Evolutionary conservation across 2,113 vertebrate genomes (phyloP).

Genomic region (Synchiropus splendidus): DNA sequence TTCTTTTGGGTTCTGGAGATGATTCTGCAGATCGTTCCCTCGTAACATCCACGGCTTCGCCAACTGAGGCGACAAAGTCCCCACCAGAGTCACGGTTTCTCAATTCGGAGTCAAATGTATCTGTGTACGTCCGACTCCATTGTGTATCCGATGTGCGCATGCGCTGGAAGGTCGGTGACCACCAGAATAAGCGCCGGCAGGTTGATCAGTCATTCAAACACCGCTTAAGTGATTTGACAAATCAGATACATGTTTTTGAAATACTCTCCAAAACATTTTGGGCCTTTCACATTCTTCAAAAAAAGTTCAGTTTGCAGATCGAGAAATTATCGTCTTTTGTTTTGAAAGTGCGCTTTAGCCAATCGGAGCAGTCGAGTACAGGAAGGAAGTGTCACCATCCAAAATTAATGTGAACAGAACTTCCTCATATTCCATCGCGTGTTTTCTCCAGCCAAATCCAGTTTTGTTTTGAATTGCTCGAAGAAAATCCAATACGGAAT

Average conservation of each 20-base stretch:
- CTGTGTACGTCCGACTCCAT: constrained; percentile 34
- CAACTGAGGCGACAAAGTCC: neutral
- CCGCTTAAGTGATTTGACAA: too few species aligned
- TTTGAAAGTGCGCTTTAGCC: constrained; percentile 29
- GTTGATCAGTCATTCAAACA: too few species aligned
- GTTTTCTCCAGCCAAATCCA: constrained; percentile 3
- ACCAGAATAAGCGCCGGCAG: neutral
- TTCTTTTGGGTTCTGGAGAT: too few species aligned
- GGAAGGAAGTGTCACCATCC: constrained; percentile 53
- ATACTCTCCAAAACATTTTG: too few species aligned
- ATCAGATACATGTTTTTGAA: too few species aligned
- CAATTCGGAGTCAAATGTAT: neutral
- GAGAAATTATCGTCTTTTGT: constrained; percentile 12
- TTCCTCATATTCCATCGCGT: constrained; percentile 31
- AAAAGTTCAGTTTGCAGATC: too few species aligned
- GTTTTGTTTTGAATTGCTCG: neutral
- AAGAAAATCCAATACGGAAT: neutral
- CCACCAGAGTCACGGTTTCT: neutral
- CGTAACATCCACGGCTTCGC: too few species aligned
- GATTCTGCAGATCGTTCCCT: neutral
- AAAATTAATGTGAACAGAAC: constrained; percentile 12
- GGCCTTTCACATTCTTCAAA: too few species aligned
- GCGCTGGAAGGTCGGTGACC: neutral
- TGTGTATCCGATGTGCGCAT: constrained; percentile 46
- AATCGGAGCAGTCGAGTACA: constrained; percentile 38